These are phyloP conservation scores for Ardeotis arabs DNA, from an alignment of 2,113 vertebrate genomes.

Conservation along the genomic window DNA sequence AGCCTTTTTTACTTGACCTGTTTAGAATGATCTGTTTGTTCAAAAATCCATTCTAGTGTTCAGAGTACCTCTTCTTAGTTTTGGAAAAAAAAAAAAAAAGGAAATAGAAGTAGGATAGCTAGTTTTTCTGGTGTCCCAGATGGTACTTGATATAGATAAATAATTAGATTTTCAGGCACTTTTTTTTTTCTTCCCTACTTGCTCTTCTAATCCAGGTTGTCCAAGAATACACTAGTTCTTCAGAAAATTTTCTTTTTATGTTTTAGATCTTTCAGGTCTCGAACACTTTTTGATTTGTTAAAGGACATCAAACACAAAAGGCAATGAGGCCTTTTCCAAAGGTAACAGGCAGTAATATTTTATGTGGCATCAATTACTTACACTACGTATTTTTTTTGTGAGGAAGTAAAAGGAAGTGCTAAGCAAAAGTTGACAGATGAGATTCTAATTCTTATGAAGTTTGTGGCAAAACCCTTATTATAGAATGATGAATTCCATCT, in stretches of 20 bases:
- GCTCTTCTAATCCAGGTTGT: not conserved
- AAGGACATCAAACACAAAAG: not conserved
- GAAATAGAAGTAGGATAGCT: not conserved
- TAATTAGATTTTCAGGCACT: not conserved
- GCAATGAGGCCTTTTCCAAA: not conserved
- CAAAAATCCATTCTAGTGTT: not conserved
- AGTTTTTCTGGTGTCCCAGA: not conserved
- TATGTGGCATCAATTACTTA: not conserved
- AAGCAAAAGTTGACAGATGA: not conserved
- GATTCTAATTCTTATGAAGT: not conserved
- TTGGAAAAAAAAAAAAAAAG: not conserved
- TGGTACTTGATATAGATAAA: not conserved
- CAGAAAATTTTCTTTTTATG: not conserved
- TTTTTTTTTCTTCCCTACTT: not conserved
- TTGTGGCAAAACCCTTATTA: not conserved
- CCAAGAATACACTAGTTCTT: not conserved
- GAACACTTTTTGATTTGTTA: not conserved
- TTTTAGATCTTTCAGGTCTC: not conserved
- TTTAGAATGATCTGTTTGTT: not conserved
- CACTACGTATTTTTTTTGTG: not conserved
- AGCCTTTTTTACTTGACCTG: not conserved
- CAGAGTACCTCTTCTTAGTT: not conserved
- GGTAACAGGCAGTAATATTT: not conserved
- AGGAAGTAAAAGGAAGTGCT: not conserved
- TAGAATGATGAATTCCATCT: not conserved